Evolutionary conservation across 2,888 invertebrate genomes (phyloP), one percentile per base, ranked within the genome.

Genomic region (Netelia fuscicornis): DNA sequence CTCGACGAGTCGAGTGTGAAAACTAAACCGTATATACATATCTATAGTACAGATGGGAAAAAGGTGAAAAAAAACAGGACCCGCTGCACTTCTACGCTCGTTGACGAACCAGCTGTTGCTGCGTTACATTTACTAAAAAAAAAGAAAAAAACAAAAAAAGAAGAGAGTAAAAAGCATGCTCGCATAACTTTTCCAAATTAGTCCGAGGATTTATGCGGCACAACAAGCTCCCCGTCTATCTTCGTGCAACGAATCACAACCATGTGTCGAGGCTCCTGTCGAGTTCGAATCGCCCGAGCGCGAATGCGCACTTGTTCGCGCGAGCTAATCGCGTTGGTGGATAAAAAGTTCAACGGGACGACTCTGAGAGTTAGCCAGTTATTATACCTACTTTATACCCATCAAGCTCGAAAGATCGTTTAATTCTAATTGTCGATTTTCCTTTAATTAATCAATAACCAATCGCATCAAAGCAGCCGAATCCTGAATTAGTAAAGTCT

Each of bases 61-160:
- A 64, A 64, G 60, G 52, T 76, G 68, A 65, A 65, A 17, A 17
- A 67, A 37, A 62, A 52, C 60, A 52, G 17, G 23, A 58, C 10
- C 25, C 13, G 23, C 20, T 48, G 64, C 13, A 48, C 23, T 48
- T 56, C 77, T 54, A 62, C 30, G 44, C 72, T 70, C 65, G 80
- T 65, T 72, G 80, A 86, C 70, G 78, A 85, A 86, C 86, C 87
- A 87, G 87, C 87, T 87, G 87, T 87, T 87, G 87, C 86, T 86
- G 78, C 80, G 82, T 81, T 79, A 52, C 78, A 87, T 87, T 88
- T 81, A 85, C 82, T 79, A 37, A 44, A 81, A 86, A 76, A 17
- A 17, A 17, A 17, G 17, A 44, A 62, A 64, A 17, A 11, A 44
- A 58, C 48, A 48, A 48, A 75, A 30, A 52, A 25, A 72, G 30